phyloP scores from a whole-genome alignment of 2,113 vertebrate species.

The Dipodomys stephensi region DNA sequence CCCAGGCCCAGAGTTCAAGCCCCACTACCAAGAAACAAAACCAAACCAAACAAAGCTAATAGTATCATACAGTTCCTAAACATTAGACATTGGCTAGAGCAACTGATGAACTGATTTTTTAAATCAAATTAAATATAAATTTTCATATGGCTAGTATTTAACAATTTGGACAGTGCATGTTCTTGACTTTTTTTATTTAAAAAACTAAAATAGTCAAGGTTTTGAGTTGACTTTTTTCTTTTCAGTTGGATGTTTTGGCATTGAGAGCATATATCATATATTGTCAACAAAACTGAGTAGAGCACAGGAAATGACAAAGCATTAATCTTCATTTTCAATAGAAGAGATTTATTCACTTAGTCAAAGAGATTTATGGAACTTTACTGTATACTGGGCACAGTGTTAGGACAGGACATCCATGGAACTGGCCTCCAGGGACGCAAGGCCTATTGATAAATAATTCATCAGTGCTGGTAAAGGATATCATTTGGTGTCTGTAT shows the following conservation, averaged over 20 bases:
- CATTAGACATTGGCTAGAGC: neutral
- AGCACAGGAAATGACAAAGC: constrained; percentile 38
- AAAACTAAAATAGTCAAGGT: constrained; percentile 1
- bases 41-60: neutral
- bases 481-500: neutral
- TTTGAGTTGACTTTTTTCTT: constrained; percentile 27
- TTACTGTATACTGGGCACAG: neutral
- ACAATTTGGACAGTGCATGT: neutral
- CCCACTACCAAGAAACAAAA: too few species aligned
- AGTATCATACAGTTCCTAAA: neutral
- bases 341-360: constrained; percentile 42
- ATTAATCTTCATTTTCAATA: constrained; percentile 34
- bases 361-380: constrained; percentile 46
- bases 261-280: neutral
- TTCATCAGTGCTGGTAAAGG: neutral
- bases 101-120: constrained; percentile 18
- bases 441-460: constrained; percentile 5
- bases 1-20: too few species aligned
- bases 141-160: neutral
- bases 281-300: constrained; percentile 20
- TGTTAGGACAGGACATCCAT: neutral
- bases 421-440: neutral
- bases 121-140: constrained; percentile 16
- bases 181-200: neutral
- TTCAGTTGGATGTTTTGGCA: constrained; percentile 30